A percentile compares a stretch with the other conserved stretches of the same genome.
Conservation (phyloP, 2,888 invertebrate species). For the Sceliomorpha sp. region DNA sequence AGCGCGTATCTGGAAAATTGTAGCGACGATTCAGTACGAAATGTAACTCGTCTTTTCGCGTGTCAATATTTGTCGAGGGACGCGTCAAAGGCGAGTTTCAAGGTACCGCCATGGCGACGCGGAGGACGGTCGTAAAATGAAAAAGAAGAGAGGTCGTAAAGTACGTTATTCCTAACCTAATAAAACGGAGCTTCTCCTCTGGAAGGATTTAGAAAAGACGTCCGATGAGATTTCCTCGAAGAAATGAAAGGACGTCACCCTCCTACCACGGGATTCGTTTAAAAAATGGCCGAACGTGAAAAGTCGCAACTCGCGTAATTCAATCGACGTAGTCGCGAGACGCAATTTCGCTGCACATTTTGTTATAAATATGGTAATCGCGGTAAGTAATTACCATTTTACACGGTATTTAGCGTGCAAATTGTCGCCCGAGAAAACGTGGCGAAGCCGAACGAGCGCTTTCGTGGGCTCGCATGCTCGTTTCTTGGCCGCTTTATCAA, state of each 20-base stretch:
- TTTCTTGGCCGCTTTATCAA: conserved; percentile 42
- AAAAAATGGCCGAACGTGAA: too few species aligned
- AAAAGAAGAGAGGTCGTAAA: conserved; percentile 68
- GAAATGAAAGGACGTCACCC: too few species aligned
- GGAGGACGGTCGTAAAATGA: neutral
- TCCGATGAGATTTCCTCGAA: too few species aligned
- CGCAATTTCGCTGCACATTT: neutral
- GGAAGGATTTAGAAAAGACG: conserved; percentile 24
- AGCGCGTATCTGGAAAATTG: conserved; percentile 1
- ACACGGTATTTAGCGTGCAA: conserved; percentile 59
- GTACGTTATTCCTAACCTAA: conserved; percentile 67
- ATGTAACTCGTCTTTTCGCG: too few species aligned
- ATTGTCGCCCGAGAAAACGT: conserved; percentile 45
- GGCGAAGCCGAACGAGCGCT: conserved; percentile 47
- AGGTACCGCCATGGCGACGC: neutral
- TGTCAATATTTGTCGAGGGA: conserved; percentile 1
- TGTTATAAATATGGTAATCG: conserved; percentile 37
- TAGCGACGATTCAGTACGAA: neutral
- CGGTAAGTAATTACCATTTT: conserved; percentile 51
- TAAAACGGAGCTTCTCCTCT: conserved; percentile 40
- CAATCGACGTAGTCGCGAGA: too few species aligned
- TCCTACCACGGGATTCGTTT: too few species aligned
- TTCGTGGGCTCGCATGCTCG: conserved; percentile 46
- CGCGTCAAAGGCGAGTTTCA: too few species aligned
- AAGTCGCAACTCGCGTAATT: too few species aligned